Evolutionary conservation across 1,140 invertebrate genomes (phyloP).

Genomic region (Tetragonula clypearis): DNA sequence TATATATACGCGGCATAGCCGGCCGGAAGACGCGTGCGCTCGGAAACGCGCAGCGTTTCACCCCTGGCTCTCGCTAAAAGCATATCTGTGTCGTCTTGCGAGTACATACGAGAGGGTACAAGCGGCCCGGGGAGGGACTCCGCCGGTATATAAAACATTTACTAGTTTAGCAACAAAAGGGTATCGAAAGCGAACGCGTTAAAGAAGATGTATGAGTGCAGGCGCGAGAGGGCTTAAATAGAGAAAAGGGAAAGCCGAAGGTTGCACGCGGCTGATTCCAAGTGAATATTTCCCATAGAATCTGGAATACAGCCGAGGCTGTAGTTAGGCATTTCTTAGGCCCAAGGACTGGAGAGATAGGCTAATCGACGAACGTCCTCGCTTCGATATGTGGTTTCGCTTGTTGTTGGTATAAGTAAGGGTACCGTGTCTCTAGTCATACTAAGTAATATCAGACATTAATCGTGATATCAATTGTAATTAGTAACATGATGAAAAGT

Average conservation of each 20-base stretch:
- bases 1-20: slow-evolving; percentile 54
- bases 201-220: slow-evolving; percentile 47
- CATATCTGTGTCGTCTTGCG: slow-evolving; percentile 77
- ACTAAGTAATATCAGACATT: no score
- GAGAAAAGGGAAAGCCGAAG: slow-evolving; percentile 24
- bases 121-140: not conserved
- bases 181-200: slow-evolving; percentile 48
- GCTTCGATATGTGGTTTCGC: no score
- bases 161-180: slow-evolving; percentile 53
- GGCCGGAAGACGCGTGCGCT: slow-evolving; percentile 65
- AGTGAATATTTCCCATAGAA: no score
- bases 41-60: slow-evolving; percentile 69
- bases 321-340: not conserved
- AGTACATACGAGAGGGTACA: slow-evolving; percentile 62
- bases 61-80: slow-evolving; percentile 74
- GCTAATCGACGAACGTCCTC: not conserved
- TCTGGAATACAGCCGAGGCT: no score
- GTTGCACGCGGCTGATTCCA: no score
- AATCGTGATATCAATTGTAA: no score
- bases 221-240: not conserved
- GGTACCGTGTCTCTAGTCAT: no score
- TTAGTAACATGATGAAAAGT: no score
- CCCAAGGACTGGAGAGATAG: not conserved
- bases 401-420: no score
- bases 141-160: slow-evolving; percentile 47